Percentiles rank a stretch among this genome's conserved stretches.
Evolutionary conservation across 2,113 vertebrate species (phyloP).

Genomic region (Passer domesticus): DNA sequence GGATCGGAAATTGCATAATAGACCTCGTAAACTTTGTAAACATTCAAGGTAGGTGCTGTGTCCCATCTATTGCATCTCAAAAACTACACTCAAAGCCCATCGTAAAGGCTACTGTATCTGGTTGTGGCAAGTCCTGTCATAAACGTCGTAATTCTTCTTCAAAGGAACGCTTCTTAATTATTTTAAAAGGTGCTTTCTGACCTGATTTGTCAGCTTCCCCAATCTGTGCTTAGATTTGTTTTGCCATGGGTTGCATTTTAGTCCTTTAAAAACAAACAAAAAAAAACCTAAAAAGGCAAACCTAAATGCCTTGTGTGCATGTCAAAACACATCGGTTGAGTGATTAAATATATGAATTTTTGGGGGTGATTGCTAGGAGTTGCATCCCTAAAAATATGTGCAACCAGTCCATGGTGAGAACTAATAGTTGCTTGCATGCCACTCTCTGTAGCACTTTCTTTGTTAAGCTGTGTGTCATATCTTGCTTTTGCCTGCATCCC

Average conservation of each 20-base stretch:
- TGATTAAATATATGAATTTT: neutral
- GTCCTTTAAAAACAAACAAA: neutral
- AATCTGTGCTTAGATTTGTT: constrained; percentile 1
- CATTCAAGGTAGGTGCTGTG: constrained; percentile 87
- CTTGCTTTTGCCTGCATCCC: neutral
- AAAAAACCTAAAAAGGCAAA: neutral
- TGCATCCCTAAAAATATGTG: neutral
- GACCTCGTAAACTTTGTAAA: constrained; percentile 91
- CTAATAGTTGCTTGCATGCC: neutral
- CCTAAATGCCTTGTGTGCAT: neutral
- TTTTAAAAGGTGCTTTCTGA: constrained; percentile 6
- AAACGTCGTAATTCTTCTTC: neutral
- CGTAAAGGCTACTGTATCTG: constrained; percentile 60
- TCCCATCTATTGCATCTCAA: constrained; percentile 60
- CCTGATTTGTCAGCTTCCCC: constrained; percentile 30
- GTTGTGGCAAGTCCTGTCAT: constrained; percentile 70
- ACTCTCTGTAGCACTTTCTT: neutral
- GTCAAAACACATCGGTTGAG: neutral
- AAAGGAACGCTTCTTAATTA: neutral
- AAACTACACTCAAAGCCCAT: constrained; percentile 23
- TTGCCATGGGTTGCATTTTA: neutral
- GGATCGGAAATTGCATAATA: constrained; percentile 87
- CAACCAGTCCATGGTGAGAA: neutral
- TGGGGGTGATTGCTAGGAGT: neutral
- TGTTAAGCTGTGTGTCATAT: neutral